Base-by-base conservation (phyloP, 2,113 vertebrate genomes). In the Brachionichthys hirsutus region DNA sequence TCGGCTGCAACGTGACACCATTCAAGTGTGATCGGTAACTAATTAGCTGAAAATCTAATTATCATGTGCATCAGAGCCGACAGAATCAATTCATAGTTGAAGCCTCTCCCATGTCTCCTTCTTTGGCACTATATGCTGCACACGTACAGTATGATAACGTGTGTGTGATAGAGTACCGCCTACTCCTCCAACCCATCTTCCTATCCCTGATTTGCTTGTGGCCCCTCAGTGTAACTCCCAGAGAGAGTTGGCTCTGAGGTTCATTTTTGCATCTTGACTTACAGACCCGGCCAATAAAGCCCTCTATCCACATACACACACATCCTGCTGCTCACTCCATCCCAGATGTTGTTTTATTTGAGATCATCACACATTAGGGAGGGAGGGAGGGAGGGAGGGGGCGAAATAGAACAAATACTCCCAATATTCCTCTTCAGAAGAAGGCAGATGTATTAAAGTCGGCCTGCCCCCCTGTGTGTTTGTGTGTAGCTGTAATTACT, bases 341-440 rank as follows among this genome's bases (percentile, higher is more conserved):
- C 60, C 58, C 15, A 63, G 55, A 70, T 64, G 72, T 54, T 62
- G 34, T 2, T n/a, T 65, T 70, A 59, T 68, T 77, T 58, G 76
- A 82, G 82, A 82, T 79, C 82, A 77, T 13, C 71, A 80, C 72
- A 73, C 73, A 77, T 85, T 80, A 74, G 51, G 36, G 52, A 68
- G 8, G 24, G 8, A 59, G 42, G 49, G 66, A 48, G 36, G 52
- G 66, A 30, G 24, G 8, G 56, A 43, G 49, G 66, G 52, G 73
- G 62, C 52, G 73, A 82, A 85, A 88, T 81, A 81, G 80, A 81
- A 70, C 53, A 52, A 53, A 61, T 59, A 58, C 36, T 52, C 63
- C 65, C 40, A 65, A 57, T 18, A 68, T 47, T 55, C 59, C 58
- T 73, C 62, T 63, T 71, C 70, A 78, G 36, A 12, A 38, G 36